Evolutionary conservation across 2,888 invertebrate genomes (phyloP), one percentile per base, ranked within the genome.

Genomic region (Elysia crispata): DNA sequence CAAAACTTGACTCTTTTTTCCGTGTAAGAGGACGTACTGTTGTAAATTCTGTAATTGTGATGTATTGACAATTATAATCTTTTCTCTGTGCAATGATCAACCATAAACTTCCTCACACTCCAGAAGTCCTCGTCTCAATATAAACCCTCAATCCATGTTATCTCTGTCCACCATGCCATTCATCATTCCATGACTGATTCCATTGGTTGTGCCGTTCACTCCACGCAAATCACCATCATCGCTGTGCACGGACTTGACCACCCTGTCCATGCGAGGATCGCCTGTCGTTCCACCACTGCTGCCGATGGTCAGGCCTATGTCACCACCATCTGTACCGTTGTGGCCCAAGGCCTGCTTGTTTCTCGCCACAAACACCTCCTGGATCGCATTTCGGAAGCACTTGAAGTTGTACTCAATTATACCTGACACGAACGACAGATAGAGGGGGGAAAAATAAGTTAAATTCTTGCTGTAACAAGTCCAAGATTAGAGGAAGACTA

Each of bases 351-450:
- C 33, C n/a, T 75, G 66, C 18, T 89, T 88, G 79, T 89, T 86
- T 66, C 87, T 82, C 0, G 93, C 89, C 77, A 97, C 97, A 93
- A 99, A 98, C 30, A 99, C 97, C 92, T 98, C 96, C 87, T 97
- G 97, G 86, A 99, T 98, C 23, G 97, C 98, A 92, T 97, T 95
- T 60, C 98, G 96, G 93, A 99, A 98, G 93, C 98, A 98, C 85
- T 97, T 94, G 91, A 99, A 99, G 92, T 99, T 99, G 93, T 98
- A 99, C 93, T 99, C 98, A 89, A 99, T 99, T 76, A 99, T 95
- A 88, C 97, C 97, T 97, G 93, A 6, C 94, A 69, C 13, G 6
- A 69, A 13, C 28, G 41, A 20, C 28, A 41, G 57, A 70, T 31
- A 13, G n/a, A n/a, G 31, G 18, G 41, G 1, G 57, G 1, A 69